phyloP scores from a whole-genome alignment of 2,797 vertebrate genomes.

The Lacerta viridis region DNA sequence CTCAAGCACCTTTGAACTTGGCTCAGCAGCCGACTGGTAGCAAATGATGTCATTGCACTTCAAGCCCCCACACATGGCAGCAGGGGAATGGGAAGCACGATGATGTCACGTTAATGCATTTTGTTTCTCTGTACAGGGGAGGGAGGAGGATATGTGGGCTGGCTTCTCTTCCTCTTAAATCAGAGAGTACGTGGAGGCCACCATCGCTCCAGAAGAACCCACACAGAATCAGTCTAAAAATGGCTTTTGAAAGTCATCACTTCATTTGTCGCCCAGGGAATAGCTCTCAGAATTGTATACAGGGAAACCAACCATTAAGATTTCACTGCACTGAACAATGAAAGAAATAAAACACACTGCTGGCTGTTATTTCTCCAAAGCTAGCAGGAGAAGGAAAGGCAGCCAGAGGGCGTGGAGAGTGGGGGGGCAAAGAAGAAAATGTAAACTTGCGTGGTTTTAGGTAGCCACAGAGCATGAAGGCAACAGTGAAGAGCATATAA shows the following conservation, averaged over 20 bases:
- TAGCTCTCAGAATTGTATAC: background rate
- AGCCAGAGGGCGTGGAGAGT: background rate
- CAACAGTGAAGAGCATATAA: background rate
- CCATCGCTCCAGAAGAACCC: background rate
- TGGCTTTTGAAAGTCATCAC: background rate
- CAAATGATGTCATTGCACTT: background rate
- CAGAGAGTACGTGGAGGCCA: background rate
- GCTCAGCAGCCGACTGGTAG: too few species aligned
- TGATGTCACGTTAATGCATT: background rate
- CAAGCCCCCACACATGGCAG: background rate
- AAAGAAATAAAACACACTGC: background rate
- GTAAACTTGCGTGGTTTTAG: background rate
- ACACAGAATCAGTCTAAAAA: constrained; percentile 7
- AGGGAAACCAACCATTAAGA: background rate
- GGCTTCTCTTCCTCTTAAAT: background rate
- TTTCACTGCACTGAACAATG: background rate
- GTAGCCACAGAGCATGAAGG: too few species aligned
- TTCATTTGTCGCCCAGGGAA: background rate
- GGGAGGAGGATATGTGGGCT: background rate
- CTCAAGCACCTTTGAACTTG: too few species aligned
- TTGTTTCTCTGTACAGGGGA: background rate
- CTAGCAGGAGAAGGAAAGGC: background rate
- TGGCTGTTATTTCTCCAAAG: constrained; percentile 6
- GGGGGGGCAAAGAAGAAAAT: background rate
- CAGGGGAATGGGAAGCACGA: background rate